Evolutionary conservation across 2,113 vertebrate species (phyloP).

Genomic region (Heliornis fulica): DNA sequence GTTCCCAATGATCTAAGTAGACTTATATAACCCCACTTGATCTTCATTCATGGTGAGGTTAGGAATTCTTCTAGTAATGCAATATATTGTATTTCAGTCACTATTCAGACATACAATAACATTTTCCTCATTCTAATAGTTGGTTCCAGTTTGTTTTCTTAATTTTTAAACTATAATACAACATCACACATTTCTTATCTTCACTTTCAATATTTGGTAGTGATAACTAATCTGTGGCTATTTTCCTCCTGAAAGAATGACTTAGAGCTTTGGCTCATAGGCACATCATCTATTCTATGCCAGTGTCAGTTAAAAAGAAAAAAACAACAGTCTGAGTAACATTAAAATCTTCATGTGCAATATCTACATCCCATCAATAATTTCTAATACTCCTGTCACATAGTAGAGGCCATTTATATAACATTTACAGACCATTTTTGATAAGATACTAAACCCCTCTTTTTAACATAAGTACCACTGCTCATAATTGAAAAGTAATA

Average conservation of each 20-base stretch:
- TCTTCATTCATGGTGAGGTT: not conserved
- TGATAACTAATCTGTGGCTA: not conserved
- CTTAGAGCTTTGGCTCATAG: not conserved
- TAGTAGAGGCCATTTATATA: not conserved
- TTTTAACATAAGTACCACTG: not conserved
- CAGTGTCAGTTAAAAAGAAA: not conserved
- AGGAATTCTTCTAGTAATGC: not conserved
- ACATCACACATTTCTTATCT: not conserved
- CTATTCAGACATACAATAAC: not conserved
- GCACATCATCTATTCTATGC: not conserved
- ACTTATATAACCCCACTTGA: not conserved
- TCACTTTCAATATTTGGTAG: not conserved
- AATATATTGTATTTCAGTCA: not conserved
- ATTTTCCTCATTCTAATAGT: not conserved
- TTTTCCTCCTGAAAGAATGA: not conserved
- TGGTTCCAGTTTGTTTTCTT: not conserved
- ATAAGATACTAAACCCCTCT: accelerated
- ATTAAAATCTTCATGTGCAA: not conserved
- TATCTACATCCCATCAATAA: not conserved
- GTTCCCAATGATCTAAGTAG: not conserved
- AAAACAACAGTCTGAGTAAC: not conserved
- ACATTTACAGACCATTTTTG: not conserved
- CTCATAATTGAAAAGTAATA: not conserved
- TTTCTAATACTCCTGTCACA: not conserved
- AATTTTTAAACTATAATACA: not conserved